Evolutionary conservation across 2,797 vertebrate species (phyloP), one percentile per base, ranked within the genome.

Genomic region (Pangasius mekongensis): DNA sequence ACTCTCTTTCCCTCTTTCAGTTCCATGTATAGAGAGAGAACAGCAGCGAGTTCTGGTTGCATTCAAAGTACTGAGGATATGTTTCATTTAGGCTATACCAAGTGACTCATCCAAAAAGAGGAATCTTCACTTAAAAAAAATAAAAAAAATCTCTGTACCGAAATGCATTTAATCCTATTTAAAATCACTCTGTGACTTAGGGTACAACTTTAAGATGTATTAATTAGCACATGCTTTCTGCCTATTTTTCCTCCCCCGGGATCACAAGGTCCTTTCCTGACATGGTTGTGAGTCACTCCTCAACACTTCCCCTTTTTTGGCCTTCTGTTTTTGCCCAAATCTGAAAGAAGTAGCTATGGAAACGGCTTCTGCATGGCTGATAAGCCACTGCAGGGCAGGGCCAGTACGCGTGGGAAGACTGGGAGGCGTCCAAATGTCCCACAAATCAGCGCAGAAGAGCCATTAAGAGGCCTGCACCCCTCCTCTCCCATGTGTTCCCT

Each of bases 301-400:
- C 66, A 86, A 85, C 81, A 86, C 87, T 86, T 92, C 87, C 64
- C 56, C 86, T 89, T 90, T 90, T n/a, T 83, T 30, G 47, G 27
- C 22, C 58, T 83, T 91, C 52, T 94, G 92, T 95, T 94, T 92
- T 90, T 13, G 54, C 84, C 87, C 84, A 91, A 94, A 91, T 69
- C 22, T 27, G 14, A 85, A 33, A 54, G 14, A 22, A 4, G 87
- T 91, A 85, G 77, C 88, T 90, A 85, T 92, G 89, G 91, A 76
- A 89, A 92, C 87, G 74, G 82, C 85, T 92, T 92, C 56, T 76
- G 80, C 52, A 4, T 71, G 52, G 74, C 82, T 54, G 66, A 90
- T 88, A 87, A 52, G 77, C 80, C 74, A 69, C 80, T 88, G 62
- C 89, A 54, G 83, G 86, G 47, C 77, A 87, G 84, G 90, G 88